A percentile compares a stretch with the other conserved stretches of the same genome.
phyloP scores from a whole-genome alignment of 2,113 vertebrate genomes.

The Bubo blakistoni region DNA sequence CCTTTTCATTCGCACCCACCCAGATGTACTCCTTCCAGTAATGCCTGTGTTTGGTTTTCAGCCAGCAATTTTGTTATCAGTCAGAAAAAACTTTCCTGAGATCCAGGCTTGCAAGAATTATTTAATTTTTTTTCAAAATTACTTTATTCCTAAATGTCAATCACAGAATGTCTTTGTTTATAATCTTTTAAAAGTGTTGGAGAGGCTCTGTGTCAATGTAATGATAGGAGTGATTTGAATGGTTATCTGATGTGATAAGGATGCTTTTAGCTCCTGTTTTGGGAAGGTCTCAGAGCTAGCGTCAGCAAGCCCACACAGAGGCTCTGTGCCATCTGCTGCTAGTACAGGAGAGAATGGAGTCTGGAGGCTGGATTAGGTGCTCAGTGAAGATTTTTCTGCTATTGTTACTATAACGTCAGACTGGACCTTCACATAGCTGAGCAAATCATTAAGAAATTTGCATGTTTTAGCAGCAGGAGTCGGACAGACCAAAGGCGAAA shows the following conservation, averaged over 20 bases:
- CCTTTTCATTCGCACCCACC: background rate
- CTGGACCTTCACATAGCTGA: background rate
- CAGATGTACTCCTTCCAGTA: background rate
- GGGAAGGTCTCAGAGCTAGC: background rate
- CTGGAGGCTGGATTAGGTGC: background rate
- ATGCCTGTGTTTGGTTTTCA: background rate
- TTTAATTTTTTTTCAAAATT: background rate
- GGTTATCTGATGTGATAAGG: background rate
- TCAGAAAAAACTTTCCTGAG: background rate
- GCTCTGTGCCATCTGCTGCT: conserved; percentile 49
- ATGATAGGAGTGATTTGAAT: background rate
- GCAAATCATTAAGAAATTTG: background rate
- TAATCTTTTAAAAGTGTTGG: background rate
- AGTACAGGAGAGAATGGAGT: background rate
- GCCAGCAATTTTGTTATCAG: background rate
- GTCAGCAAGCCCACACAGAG: conserved; percentile 35
- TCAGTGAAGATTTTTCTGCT: background rate
- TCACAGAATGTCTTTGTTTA: background rate
- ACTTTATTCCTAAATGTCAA: background rate
- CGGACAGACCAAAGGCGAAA: background rate
- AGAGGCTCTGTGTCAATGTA: background rate
- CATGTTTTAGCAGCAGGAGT: background rate
- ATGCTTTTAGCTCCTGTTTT: background rate
- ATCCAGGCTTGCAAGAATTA: background rate
- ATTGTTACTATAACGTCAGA: rapidly evolving